Evolutionary conservation across 2,113 vertebrate genomes (phyloP).

Genomic region (Gallinago media): DNA sequence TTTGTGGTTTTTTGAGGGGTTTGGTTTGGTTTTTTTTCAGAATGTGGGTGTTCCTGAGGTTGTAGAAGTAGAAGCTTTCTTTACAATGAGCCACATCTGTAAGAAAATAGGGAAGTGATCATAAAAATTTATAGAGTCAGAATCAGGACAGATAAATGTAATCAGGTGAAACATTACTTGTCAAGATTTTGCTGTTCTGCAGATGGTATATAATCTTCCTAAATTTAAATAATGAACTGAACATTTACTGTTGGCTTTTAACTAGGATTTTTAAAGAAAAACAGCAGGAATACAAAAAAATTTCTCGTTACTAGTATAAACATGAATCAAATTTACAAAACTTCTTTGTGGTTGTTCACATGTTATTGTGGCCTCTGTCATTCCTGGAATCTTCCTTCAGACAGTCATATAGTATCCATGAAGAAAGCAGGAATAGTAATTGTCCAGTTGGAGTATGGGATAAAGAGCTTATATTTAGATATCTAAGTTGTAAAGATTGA

Average conservation of each 20-base stretch:
- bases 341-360: neutral
- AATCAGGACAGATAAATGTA: neutral
- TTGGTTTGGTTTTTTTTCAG: neutral
- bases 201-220: neutral
- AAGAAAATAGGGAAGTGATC: neutral
- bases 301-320: neutral
- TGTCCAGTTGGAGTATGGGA: neutral
- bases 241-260: neutral
- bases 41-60: neutral
- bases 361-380: neutral
- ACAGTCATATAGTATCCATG: neutral
- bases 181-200: neutral
- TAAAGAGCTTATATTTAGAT: neutral
- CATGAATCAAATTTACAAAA: neutral
- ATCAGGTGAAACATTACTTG: neutral
- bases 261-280: neutral
- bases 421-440: neutral
- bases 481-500: neutral
- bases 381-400: neutral
- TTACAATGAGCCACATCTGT: neutral
- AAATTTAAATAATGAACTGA: neutral
- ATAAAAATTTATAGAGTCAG: neutral
- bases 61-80: neutral
- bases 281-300: neutral
- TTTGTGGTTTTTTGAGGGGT: no score